Evolutionary conservation across 2,113 vertebrate genomes (phyloP).

Genomic region (Callorhinus ursinus): DNA sequence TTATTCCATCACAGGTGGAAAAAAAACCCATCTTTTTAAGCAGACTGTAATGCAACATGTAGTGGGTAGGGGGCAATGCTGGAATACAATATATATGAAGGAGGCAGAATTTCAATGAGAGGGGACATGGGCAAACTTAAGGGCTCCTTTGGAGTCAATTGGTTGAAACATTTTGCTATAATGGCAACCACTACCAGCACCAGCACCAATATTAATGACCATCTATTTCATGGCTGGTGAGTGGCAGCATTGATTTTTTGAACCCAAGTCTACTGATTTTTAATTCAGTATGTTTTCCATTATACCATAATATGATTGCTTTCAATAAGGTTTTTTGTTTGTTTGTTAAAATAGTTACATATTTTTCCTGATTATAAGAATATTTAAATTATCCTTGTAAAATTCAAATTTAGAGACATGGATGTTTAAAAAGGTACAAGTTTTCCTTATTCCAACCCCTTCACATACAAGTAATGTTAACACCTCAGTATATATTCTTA

Average conservation of each 20-base stretch:
- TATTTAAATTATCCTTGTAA: not conserved
- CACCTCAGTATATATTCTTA: not conserved
- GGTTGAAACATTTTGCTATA: not conserved
- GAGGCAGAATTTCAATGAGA: not conserved
- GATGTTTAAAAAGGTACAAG: slow-evolving; percentile 14
- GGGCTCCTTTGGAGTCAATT: not conserved
- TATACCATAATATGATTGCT: not conserved
- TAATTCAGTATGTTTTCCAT: not conserved
- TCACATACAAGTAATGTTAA: not conserved
- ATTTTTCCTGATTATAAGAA: slow-evolving; percentile 9
- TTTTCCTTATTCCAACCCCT: not conserved
- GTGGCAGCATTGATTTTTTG: not conserved
- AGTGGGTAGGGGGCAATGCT: slow-evolving; percentile 67
- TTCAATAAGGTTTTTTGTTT: not conserved
- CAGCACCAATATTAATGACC: not conserved
- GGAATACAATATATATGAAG: not conserved
- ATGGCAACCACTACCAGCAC: not conserved
- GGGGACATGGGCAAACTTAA: not conserved
- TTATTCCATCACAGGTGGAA: not conserved
- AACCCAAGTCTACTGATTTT: slow-evolving; percentile 41
- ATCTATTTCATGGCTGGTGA: not conserved
- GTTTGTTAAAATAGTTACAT: not conserved
- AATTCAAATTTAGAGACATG: slow-evolving; percentile 20
- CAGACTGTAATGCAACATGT: not conserved
- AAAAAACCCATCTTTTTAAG: not conserved